Evolutionary conservation across 2,888 invertebrate genomes (phyloP), one percentile per base, ranked within the genome.

Genomic region (Ochropleura plecta): DNA sequence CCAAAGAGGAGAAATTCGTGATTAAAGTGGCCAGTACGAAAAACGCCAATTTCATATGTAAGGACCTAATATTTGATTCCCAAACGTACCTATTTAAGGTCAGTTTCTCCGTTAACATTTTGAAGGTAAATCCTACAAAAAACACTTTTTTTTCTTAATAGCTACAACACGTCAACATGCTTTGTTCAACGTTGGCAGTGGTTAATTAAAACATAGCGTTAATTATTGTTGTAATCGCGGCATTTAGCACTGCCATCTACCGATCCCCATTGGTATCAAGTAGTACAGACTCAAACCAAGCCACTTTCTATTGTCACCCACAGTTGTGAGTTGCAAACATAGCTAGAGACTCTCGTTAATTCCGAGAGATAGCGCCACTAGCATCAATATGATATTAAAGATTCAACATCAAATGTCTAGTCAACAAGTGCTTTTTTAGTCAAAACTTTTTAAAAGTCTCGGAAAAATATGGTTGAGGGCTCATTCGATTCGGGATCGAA

Each of bases 161-260:
- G n/a, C 53, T 20, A 55, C 20, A 30, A n/a, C 14, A 16, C 30
- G 7, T 16, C 3, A 30, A 57, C 14, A 7, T 57, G 16, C 14
- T 57, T 57, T 14, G 14, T 7, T 59, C 9, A 16, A 40, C 5
- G 16, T 40, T 16, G 40, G 14, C 5, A 8, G 16, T 59, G 8
- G 7, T 40, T 16, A 1, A 16, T 57, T 30, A 16, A 57, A 57
- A 51, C n/a, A 14, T 8, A 57, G 16, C 14, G 8, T 30, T n/a
- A n/a, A n/a, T 30, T 30, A 16, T 57, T 57, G 8, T 30, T 8
- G 16, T 59, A 59, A 59, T 57, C 57, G 57, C 40, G 59, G 16
- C 9, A 40, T 40, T 59, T 0, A 40, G 40, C 9, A 46, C 40
- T 60, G 75, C 76, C n/a, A 60, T 67, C 67, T 76, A 66, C 18